A percentile compares a stretch with the other conserved stretches of the same genome.
Conservation (phyloP, 1,140 invertebrate genomes). For the Brachystomella parvula region DNA sequence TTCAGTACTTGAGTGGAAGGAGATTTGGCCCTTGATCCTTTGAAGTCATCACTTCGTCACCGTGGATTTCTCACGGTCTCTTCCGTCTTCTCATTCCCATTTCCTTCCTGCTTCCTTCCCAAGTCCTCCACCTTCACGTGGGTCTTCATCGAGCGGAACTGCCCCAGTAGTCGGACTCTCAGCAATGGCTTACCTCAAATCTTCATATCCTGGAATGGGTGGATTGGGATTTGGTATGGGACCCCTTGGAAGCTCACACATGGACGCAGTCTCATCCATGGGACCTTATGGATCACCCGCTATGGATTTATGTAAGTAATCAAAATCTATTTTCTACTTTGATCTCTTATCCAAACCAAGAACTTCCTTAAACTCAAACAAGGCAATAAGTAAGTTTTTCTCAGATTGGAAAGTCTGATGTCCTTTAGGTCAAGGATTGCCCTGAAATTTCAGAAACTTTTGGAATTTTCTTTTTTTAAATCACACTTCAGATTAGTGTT, state of each 20-base stretch:
- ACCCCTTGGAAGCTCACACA: constrained; percentile 27
- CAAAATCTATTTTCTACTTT: no score
- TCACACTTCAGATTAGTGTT: no score
- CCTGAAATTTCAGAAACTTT: neutral
- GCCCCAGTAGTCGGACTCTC: constrained; percentile 36
- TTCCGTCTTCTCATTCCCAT: constrained; percentile 37
- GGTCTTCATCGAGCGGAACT: constrained; percentile 37
- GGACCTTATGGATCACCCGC: neutral
- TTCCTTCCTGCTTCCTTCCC: constrained; percentile 38
- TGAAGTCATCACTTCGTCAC: constrained; percentile 15
- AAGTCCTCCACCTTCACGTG: constrained; percentile 36
- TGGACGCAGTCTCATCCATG: constrained; percentile 26
- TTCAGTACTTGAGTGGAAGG: neutral
- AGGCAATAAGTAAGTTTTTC: no score
- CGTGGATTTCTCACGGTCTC: constrained; percentile 38
- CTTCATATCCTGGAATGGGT: constrained; percentile 37
- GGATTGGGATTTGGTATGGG: constrained; percentile 36
- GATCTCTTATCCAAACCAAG: no score
- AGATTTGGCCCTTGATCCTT: constrained; percentile 5
- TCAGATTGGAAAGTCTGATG: neutral
- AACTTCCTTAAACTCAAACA: no score
- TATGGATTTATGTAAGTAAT: constrained; percentile 8
- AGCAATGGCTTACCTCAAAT: constrained; percentile 38
- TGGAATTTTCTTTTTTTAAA: no score
- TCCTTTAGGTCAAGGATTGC: neutral